phyloP scores from a whole-genome alignment of 2,797 vertebrate genomes.

The Melanotaenia boesemani region DNA sequence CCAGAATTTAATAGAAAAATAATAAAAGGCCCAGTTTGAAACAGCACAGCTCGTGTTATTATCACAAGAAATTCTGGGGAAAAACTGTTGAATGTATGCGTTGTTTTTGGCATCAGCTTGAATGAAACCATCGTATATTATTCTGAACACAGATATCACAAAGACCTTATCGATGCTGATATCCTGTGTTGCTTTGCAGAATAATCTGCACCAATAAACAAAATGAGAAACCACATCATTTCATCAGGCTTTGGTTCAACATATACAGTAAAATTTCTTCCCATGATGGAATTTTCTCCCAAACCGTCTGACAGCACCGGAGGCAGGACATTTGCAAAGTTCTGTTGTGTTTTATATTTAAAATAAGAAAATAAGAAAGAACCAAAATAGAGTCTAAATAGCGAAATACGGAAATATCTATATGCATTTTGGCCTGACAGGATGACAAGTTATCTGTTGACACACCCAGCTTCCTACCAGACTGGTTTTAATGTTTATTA shows the following conservation, averaged over 20 bases:
- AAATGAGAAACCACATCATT: constrained; percentile 48
- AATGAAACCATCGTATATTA: constrained; percentile 68
- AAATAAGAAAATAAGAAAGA: neutral
- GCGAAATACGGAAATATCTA: neutral
- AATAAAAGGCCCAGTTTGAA: constrained; percentile 33
- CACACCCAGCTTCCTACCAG: neutral
- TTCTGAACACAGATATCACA: constrained; percentile 63
- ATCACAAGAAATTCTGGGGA: constrained; percentile 28
- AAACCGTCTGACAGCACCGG: constrained; percentile 5
- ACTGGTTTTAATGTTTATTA: neutral
- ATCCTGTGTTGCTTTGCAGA: constrained; percentile 53
- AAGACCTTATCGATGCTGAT: constrained; percentile 60
- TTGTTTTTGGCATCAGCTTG: constrained; percentile 64
- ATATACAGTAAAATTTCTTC: constrained; percentile 37
- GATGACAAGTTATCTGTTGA: neutral
- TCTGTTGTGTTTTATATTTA: neutral
- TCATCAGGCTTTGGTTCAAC: constrained; percentile 48
- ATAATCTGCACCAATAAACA: constrained; percentile 72
- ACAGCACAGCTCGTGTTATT: constrained; percentile 25
- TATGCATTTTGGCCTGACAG: neutral
- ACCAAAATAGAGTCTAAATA: neutral
- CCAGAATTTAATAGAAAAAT: constrained; percentile 30
- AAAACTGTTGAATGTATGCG: constrained; percentile 13
- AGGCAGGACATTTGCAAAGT: neutral
- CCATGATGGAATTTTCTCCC: constrained; percentile 31